A percentile compares a stretch with the other conserved stretches of the same genome.
Conservation (phyloP, 2,113 vertebrate genomes). For the Ascaphus truei region DNA sequence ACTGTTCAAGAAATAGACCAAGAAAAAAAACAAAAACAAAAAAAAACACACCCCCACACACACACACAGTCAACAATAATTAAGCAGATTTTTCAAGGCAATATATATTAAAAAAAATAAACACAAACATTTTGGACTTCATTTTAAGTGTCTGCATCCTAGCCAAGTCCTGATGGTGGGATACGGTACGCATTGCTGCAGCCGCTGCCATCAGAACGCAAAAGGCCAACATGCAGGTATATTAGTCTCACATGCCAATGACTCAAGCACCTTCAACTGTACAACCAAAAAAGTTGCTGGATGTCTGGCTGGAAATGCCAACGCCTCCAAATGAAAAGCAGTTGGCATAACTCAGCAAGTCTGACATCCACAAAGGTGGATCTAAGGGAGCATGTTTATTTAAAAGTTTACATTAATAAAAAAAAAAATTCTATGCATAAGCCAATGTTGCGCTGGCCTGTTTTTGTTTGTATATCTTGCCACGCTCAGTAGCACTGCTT, state of each 20-base stretch:
- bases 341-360: slow-evolving; percentile 64
- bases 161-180: slow-evolving; percentile 62
- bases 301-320: slow-evolving; percentile 60
- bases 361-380: slow-evolving; percentile 82
- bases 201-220: slow-evolving; percentile 63
- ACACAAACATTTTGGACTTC: neutral
- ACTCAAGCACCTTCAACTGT: slow-evolving; percentile 92
- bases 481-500: no score
- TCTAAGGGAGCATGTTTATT: slow-evolving; percentile 87
- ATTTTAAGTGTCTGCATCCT: slow-evolving; percentile 62
- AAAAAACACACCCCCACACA: no score
- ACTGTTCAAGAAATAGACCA: no score
- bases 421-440: no score
- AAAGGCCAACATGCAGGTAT: slow-evolving; percentile 74
- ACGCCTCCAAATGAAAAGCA: slow-evolving; percentile 50
- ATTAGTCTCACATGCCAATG: slow-evolving; percentile 89
- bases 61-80: no score
- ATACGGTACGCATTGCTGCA: slow-evolving; percentile 43
- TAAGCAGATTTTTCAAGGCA: no score
- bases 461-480: no score
- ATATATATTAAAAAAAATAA: neutral
- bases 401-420: no score
- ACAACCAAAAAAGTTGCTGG: slow-evolving; percentile 86
- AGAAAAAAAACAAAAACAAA: no score
- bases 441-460: no score